These are phyloP conservation scores for Napeogenes inachia DNA, from an alignment of 2,888 invertebrate species.

Conservation along the genomic window DNA sequence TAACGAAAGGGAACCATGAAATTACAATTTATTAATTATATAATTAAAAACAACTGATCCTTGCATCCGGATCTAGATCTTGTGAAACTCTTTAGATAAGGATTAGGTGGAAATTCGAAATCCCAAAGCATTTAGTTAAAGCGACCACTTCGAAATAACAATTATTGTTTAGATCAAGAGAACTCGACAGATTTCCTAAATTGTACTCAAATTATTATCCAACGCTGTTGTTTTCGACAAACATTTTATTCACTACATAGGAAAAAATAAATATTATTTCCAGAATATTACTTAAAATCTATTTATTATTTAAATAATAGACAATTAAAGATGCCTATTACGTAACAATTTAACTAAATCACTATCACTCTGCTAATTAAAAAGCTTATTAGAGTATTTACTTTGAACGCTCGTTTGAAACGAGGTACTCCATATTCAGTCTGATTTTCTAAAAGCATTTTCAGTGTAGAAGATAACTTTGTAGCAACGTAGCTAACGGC, in stretches of 20 bases:
- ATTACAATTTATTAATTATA: too few species aligned
- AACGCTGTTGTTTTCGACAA: neutral
- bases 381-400: neutral
- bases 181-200: neutral
- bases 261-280: neutral
- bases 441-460: constrained; percentile 17
- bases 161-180: neutral
- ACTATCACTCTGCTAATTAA: neutral
- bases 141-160: neutral
- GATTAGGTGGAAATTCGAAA: neutral
- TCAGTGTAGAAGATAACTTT: constrained; percentile 20
- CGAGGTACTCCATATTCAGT: constrained; percentile 19
- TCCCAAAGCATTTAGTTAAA: constrained; percentile 1
- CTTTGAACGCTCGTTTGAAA: constrained; percentile 9
- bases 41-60: too few species aligned
- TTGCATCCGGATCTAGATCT: too few species aligned
- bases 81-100: neutral
- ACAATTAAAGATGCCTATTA: too few species aligned
- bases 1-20: too few species aligned
- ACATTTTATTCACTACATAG: neutral
- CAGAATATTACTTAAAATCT: too few species aligned
- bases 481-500: constrained; percentile 14
- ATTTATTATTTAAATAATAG: too few species aligned
- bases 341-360: neutral
- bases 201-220: neutral